Evolutionary conservation across 2,888 invertebrate genomes (phyloP), one percentile per base, ranked within the genome.

Genomic region (Miltochrista miniata): DNA sequence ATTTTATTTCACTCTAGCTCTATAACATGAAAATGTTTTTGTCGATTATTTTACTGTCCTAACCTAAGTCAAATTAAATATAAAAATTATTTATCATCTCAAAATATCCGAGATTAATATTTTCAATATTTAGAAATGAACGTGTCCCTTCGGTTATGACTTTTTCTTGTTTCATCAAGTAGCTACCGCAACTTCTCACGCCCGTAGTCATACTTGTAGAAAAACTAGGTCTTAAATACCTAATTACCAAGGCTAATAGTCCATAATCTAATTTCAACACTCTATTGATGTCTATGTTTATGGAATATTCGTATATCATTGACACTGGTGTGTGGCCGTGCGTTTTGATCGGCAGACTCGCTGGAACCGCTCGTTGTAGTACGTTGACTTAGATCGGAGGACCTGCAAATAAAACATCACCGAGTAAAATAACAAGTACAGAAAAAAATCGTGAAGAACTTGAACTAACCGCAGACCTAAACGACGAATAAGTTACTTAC

Each of bases 271-370:
- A 10, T 9, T 1, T 5, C 8, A 31, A 3, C 31, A 31, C 35
- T 14, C 24, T 43, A 37, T 33, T 58, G 61, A 41, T 67, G 67
- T 43, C 66, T 58, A 29, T 64, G 67, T 36, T 70, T 70, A 46
- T 68, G 64, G 41, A 68, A 65, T 7, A 61, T 38, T n/a, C 59
- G 59, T 12, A 61, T 52, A 38, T 54, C 46, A 52, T 70, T 70
- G 49, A 91, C 90, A 74, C 90, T 81, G 53, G 93, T 93, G 78
- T 77, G 83, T 4, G 93, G 93, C 1, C 93, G 81, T 53, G 87
- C 87, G 45, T 66, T 74, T 30, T 82, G 92, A 83, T 89, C 94
- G 43, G 82, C 92, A 34, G 64, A 81, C 74, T 80, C 88, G 42
- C 58, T 72, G 5, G 87, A 83, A 0, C 89, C 90, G 59, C 89